Evolutionary conservation across 2,888 invertebrate species (phyloP).

Genomic region (Amorpha juglandis): DNA sequence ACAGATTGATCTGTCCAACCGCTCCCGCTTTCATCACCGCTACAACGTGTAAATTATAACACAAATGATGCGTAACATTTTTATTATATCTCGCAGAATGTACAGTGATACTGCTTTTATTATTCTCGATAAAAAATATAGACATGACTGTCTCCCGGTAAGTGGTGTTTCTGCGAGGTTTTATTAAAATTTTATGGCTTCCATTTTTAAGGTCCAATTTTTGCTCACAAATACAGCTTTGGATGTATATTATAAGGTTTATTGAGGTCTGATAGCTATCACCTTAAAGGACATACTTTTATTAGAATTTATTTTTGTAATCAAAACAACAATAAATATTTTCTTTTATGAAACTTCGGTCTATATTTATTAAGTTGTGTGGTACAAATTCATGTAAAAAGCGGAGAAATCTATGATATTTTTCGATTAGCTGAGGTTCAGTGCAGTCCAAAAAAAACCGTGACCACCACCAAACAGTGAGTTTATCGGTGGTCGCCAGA

Average conservation of each 20-base stretch:
- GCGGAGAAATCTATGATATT: too few species aligned
- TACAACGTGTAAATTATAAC: constrained; percentile 37
- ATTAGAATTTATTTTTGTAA: neutral
- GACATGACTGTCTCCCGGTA: constrained; percentile 53
- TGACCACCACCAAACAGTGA: too few species aligned
- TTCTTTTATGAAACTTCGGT: neutral
- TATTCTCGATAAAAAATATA: constrained; percentile 57
- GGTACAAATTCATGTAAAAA: neutral
- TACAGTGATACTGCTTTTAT: constrained; percentile 49
- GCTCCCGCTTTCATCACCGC: constrained; percentile 31
- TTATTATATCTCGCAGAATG: constrained; percentile 53
- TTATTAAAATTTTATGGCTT: constrained; percentile 46
- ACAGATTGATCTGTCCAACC: too few species aligned
- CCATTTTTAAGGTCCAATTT: constrained; percentile 33
- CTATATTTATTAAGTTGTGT: constrained; percentile 1
- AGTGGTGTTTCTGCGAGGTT: constrained; percentile 45
- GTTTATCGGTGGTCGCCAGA: too few species aligned
- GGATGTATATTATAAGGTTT: neutral
- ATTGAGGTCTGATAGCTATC: neutral
- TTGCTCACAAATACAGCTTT: neutral
- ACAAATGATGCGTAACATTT: constrained; percentile 47
- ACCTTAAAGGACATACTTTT: neutral
- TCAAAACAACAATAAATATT: neutral
- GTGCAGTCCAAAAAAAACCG: too few species aligned
- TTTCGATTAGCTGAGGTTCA: too few species aligned